phyloP scores from a whole-genome alignment of 1,140 invertebrate genomes.

The Harpegnathos saltator region DNA sequence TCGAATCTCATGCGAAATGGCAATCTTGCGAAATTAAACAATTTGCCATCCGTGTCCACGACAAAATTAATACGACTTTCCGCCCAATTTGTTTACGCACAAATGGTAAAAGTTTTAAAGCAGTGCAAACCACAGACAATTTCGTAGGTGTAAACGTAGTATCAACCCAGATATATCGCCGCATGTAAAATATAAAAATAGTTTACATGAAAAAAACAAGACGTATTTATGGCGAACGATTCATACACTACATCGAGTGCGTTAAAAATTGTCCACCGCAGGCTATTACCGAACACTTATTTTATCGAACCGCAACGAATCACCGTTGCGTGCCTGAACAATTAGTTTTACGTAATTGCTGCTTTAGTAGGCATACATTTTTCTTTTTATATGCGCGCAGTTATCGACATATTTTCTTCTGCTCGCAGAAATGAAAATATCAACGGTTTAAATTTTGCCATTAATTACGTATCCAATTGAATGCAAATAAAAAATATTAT shows the following conservation, averaged over 20 bases:
- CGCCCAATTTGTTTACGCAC: not conserved
- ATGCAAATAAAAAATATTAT: too few relatives aligned
- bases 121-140: not conserved
- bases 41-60: too few relatives aligned
- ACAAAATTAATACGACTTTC: conserved; percentile 14
- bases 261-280: not conserved
- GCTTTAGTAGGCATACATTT: conserved; percentile 10
- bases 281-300: conserved; percentile 27
- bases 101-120: conserved; percentile 4
- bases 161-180: not conserved
- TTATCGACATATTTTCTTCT: not conserved
- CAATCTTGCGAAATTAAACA: too few relatives aligned
- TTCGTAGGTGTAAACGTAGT: not conserved
- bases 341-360: conserved; percentile 23
- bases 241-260: not conserved
- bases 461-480: too few relatives aligned
- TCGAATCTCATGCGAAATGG: too few relatives aligned
- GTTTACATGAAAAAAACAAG: conserved; percentile 8
- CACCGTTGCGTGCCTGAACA: not conserved
- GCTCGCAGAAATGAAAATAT: too few relatives aligned
- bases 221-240: conserved; percentile 26
- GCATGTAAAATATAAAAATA: not conserved
- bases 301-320: conserved; percentile 5
- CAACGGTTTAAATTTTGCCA: too few relatives aligned
- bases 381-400: conserved; percentile 7